phyloP scores from a whole-genome alignment of 2,797 vertebrate genomes.

The Melopsittacus undulatus region DNA sequence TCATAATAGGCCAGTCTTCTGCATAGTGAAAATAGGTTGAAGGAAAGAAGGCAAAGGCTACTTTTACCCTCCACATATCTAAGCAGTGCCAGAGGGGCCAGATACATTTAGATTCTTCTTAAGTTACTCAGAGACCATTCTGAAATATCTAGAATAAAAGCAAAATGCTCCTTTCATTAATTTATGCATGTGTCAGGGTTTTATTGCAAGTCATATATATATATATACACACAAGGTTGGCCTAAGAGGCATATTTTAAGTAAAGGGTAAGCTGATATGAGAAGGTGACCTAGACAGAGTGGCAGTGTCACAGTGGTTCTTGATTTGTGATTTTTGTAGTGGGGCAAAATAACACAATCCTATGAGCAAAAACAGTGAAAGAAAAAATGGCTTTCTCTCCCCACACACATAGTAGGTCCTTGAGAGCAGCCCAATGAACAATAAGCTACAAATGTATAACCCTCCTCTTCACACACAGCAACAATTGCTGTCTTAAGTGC shows the following conservation, averaged over 20 bases:
- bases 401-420: background rate
- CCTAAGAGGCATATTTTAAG: constrained; percentile 8
- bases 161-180: constrained; percentile 5
- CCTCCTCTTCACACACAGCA: background rate
- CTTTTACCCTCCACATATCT: background rate
- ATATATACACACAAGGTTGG: background rate
- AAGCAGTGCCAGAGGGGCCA: background rate
- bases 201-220: background rate
- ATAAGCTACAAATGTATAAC: background rate
- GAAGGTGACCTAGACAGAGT: constrained; percentile 35
- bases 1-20: background rate
- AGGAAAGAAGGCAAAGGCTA: constrained; percentile 26
- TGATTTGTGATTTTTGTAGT: background rate
- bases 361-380: background rate
- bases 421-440: background rate
- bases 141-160: constrained; percentile 13
- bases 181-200: background rate
- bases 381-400: background rate
- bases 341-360: background rate
- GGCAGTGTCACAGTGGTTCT: background rate
- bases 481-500: background rate
- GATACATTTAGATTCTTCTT: background rate
- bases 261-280: constrained; percentile 40
- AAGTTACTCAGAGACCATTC: background rate
- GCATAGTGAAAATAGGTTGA: constrained; percentile 17